Base-by-base conservation (phyloP, 2,797 vertebrate species). In the Amniataba percoides region DNA sequence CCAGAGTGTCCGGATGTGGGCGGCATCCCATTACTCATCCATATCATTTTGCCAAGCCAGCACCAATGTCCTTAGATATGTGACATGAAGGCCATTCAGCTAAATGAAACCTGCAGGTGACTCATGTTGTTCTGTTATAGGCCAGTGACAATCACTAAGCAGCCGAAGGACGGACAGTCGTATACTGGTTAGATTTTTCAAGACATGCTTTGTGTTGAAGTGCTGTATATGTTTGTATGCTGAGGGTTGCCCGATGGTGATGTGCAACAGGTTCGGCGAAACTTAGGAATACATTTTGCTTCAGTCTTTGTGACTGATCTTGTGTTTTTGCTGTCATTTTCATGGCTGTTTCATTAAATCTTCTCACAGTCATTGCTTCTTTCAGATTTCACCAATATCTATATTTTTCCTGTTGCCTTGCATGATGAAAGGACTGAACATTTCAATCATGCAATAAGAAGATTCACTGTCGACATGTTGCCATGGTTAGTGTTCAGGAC, bases 1-100 rank as follows among this genome's bases (percentile, higher is more conserved):
- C 85, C 87, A 80, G 87, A 83, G 89, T 89, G 91, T 94, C 91
- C 88, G 90, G 89, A 94, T 92, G 92, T 87, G 79, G 92, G 84
- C 88, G 75, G 88, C 92, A 90, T 93, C 90, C 92, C 94, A 94
- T 93, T 93, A 93, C 92, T 94, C 92, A 94, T 92, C 88, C 84
- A 88, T 91, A 91, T 93, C 80, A 78, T 93, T 94, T 92, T 92
- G 93, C 92, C 88, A 91, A 93, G 93, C 90, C 87, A 94, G 92
- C 93, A 93, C 77, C 87, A 80, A 67, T 89, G 93, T 91, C 93
- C 92, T 94, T 92, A 91, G 89, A 87, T 90, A 89, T 92, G 86
- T 93, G 91, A 91, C 90, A 91, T 92, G 89, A 93, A 94, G 91
- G 93, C 92, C 89, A 78, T 90, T 89, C 87, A 85, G 91, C 87